phyloP scores from a whole-genome alignment of 2,797 vertebrate species.

The Prionace glauca region DNA sequence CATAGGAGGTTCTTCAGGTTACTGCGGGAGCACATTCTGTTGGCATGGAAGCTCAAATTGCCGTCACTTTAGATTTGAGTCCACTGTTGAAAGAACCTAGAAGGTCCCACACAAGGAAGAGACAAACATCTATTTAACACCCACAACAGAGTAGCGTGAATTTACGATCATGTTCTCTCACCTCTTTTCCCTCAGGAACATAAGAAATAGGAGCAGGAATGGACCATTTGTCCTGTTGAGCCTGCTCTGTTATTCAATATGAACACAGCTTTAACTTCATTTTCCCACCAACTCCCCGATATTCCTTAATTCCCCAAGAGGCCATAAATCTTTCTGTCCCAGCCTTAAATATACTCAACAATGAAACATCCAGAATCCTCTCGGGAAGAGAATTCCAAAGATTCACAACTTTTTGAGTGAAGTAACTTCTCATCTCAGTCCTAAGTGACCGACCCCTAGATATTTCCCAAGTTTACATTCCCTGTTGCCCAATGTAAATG shows the following conservation, averaged over 20 bases:
- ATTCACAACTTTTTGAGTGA: too few relatives aligned
- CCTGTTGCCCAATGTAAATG: neutral
- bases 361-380: too few relatives aligned
- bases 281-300: too few relatives aligned
- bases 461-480: neutral
- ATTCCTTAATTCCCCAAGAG: too few relatives aligned
- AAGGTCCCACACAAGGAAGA: neutral
- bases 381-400: too few relatives aligned
- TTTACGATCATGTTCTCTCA: neutral
- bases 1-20: neutral
- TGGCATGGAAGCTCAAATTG: neutral
- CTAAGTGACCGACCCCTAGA: neutral
- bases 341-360: too few relatives aligned
- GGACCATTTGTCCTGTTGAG: too few relatives aligned
- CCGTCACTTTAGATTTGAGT: neutral
- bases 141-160: neutral
- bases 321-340: too few relatives aligned
- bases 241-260: too few relatives aligned
- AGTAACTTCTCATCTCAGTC: too few relatives aligned
- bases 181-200: neutral
- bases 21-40: neutral
- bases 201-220: too few relatives aligned
- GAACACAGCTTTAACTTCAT: too few relatives aligned
- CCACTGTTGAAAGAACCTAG: neutral
- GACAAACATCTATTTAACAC: neutral